These are phyloP conservation scores for Eucidaris tribuloides DNA, from an alignment of 35 echinoderm and acorn worm genomes.

Conservation along the genomic window DNA sequence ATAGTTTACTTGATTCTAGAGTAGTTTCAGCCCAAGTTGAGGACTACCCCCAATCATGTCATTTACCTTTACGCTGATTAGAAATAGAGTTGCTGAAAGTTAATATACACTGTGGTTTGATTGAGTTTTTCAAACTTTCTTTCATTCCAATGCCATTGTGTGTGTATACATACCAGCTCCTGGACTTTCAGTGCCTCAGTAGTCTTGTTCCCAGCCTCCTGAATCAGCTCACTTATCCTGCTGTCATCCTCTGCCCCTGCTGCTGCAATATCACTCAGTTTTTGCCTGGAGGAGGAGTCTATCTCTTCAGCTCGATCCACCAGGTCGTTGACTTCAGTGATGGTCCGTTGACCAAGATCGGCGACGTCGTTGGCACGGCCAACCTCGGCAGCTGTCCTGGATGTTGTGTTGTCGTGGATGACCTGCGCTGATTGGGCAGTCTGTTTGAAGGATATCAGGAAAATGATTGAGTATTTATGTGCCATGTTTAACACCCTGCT, in stretches of 20 bases:
- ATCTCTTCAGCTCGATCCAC: not conserved
- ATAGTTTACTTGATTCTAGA: too few relatives aligned
- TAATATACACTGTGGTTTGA: too few relatives aligned
- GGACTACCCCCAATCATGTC: too few relatives aligned
- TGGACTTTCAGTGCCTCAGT: not conserved
- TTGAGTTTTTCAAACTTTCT: too few relatives aligned
- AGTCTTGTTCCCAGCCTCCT: not conserved
- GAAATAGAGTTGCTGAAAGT: too few relatives aligned
- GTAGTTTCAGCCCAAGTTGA: too few relatives aligned
- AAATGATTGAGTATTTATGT: too few relatives aligned
- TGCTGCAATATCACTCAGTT: not conserved
- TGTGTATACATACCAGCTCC: constrained; percentile 5
- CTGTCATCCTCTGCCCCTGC: not conserved
- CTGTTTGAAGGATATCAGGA: constrained; percentile 1
- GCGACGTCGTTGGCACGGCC: constrained; percentile 25
- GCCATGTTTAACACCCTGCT: too few relatives aligned
- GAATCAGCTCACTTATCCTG: constrained; percentile 19
- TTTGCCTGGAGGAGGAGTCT: not conserved
- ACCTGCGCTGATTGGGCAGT: constrained; percentile 50
- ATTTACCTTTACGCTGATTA: too few relatives aligned
- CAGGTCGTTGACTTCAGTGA: not conserved
- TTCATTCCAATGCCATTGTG: too few relatives aligned
- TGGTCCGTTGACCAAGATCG: not conserved
- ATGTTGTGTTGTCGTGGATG: constrained; percentile 79
- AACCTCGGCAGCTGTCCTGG: constrained; percentile 44